Evolutionary conservation across 2,797 vertebrate genomes (phyloP).

Genomic region (Myotis pilosus): DNA sequence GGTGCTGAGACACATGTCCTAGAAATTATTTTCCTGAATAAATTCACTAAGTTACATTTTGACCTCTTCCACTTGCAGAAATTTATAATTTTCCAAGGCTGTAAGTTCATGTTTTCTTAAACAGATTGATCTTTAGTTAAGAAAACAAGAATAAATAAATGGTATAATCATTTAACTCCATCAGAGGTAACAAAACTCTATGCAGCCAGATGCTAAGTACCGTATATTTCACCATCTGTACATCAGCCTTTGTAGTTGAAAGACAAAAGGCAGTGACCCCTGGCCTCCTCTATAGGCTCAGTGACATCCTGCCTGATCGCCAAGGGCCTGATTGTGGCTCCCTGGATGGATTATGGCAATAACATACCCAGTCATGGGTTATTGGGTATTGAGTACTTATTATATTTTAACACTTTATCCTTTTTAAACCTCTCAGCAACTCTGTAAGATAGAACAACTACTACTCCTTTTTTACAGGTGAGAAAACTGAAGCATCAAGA

Average conservation of each 20-base stretch:
- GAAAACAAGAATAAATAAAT: slow-evolving; percentile 7
- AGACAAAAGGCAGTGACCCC: background rate
- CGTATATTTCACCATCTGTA: background rate
- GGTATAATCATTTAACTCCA: background rate
- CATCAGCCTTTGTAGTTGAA: background rate
- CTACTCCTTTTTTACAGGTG: background rate
- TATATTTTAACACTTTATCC: background rate
- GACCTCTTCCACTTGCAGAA: background rate
- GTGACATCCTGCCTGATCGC: background rate
- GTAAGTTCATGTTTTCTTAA: slow-evolving; percentile 4
- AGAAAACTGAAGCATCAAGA: background rate
- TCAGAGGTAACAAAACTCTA: background rate
- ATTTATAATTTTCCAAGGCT: background rate
- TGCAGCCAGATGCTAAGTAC: too few relatives aligned
- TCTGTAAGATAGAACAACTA: background rate
- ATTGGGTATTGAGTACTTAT: background rate
- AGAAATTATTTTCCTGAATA: background rate
- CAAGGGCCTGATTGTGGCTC: background rate
- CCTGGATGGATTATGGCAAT: background rate
- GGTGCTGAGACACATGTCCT: background rate
- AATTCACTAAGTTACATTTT: background rate
- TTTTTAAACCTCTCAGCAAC: slow-evolving; percentile 15
- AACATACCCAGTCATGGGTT: background rate
- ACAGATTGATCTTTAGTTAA: background rate
- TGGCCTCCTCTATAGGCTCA: background rate